Evolutionary conservation across 2,888 invertebrate genomes (phyloP).

Genomic region (Lingula anatina): DNA sequence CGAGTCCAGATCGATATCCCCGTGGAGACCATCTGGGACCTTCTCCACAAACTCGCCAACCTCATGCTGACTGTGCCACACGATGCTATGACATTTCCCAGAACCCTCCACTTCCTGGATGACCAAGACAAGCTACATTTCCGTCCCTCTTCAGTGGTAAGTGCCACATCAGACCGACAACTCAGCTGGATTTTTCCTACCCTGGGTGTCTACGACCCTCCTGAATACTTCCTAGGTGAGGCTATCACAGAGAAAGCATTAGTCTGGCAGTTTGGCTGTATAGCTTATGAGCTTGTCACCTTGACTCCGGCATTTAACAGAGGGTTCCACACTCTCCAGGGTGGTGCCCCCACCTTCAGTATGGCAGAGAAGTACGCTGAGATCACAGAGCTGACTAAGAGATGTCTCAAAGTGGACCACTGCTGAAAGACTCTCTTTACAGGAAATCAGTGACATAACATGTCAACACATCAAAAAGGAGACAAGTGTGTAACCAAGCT

Average conservation of each 20-base stretch:
- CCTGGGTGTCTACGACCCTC: constrained; percentile 21
- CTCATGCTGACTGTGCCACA: constrained; percentile 8
- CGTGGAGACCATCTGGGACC: constrained; percentile 17
- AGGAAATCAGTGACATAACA: no score
- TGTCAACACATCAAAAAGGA: no score
- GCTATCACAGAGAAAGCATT: constrained; percentile 16
- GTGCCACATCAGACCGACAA: no score
- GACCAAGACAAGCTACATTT: constrained; percentile 12
- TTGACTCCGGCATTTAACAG: constrained; percentile 24
- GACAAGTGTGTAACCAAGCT: no score
- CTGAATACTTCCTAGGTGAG: constrained; percentile 18
- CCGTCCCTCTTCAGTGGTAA: neutral
- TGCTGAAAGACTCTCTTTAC: no score
- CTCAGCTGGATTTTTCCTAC: no score
- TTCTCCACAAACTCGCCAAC: constrained; percentile 9
- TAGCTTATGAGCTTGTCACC: constrained; percentile 25
- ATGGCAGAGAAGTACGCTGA: no score
- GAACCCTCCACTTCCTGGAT: constrained; percentile 11
- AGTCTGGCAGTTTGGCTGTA: constrained; percentile 26
- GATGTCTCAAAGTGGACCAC: no score
- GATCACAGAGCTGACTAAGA: no score
- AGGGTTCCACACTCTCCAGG: no score
- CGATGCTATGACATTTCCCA: constrained; percentile 9
- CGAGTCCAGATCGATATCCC: constrained; percentile 9
- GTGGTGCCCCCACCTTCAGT: no score